Evolutionary conservation across 35 echinoderm and acorn worm genomes (phyloP).

Genomic region (Patiria miniata): DNA sequence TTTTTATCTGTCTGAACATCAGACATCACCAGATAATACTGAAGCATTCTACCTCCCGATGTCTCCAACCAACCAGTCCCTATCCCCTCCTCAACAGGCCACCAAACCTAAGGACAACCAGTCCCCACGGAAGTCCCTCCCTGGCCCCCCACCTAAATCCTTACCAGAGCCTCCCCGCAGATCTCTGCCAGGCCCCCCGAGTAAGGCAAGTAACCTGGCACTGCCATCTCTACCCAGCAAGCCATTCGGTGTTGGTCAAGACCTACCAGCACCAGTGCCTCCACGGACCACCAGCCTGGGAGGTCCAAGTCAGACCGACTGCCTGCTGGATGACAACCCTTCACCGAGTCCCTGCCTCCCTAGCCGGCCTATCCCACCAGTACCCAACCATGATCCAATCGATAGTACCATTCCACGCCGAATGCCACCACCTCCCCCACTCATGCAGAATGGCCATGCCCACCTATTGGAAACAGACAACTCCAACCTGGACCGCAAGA

Average conservation of each 20-base stretch:
- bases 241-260: not conserved
- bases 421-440: not conserved
- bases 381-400: not conserved
- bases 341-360: not conserved
- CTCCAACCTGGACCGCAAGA: not conserved
- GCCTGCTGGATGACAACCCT: not conserved
- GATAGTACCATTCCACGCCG: not conserved
- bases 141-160: not conserved
- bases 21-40: not conserved
- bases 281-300: not conserved
- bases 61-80: not conserved
- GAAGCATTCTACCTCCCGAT: constrained; percentile 19
- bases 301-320: no score
- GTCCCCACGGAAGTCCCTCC: not conserved
- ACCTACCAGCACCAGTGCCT: not conserved
- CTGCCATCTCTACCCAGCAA: not conserved
- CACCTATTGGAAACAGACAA: not conserved
- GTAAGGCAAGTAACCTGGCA: not conserved
- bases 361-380: not conserved
- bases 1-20: no score
- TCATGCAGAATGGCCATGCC: not conserved
- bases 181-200: not conserved
- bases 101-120: no score
- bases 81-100: constrained; percentile 14
- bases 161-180: not conserved